phyloP scores from a whole-genome alignment of 1,140 invertebrate species.

The Cotesia typhae region DNA sequence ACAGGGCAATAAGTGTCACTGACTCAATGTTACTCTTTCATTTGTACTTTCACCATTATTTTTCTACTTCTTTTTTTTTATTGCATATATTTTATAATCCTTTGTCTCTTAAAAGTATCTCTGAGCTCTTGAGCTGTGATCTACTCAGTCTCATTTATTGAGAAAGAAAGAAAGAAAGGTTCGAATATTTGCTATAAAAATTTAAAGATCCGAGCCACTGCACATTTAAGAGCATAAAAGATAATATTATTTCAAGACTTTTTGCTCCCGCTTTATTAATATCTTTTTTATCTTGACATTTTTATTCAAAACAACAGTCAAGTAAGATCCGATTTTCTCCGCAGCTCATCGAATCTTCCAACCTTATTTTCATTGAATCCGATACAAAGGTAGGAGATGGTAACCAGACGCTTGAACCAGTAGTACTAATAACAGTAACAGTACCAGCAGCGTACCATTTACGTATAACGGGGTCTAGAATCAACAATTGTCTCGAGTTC shows the following conservation, averaged over 20 bases:
- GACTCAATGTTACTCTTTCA: slow-evolving; percentile 24
- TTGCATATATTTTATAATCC: slow-evolving; percentile 9
- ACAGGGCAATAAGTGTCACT: slow-evolving; percentile 39
- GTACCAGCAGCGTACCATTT: neutral
- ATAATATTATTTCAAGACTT: neutral
- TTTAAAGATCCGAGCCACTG: neutral
- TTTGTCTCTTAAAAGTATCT: slow-evolving; percentile 6
- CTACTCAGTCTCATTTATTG: neutral
- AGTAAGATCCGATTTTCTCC: slow-evolving; percentile 10
- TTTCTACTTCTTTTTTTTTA: slow-evolving; percentile 8
- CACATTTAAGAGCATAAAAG: slow-evolving; percentile 1
- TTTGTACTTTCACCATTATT: slow-evolving; percentile 15
- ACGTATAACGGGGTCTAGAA: neutral
- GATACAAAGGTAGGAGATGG: slow-evolving; percentile 4
- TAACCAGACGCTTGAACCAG: neutral
- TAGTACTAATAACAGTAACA: neutral
- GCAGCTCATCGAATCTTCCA: slow-evolving; percentile 5
- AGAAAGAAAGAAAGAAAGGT: neutral
- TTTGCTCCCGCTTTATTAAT: neutral
- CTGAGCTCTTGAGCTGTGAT: neutral
- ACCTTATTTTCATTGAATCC: slow-evolving; percentile 14
- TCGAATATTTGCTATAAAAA: neutral
- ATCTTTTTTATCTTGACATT: slow-evolving; percentile 1
- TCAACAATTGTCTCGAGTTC: slow-evolving; percentile 21
- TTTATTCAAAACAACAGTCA: neutral